These are phyloP conservation scores for Phodopus roborovskii DNA, from an alignment of 2,113 vertebrate species.

Conservation along the genomic window DNA sequence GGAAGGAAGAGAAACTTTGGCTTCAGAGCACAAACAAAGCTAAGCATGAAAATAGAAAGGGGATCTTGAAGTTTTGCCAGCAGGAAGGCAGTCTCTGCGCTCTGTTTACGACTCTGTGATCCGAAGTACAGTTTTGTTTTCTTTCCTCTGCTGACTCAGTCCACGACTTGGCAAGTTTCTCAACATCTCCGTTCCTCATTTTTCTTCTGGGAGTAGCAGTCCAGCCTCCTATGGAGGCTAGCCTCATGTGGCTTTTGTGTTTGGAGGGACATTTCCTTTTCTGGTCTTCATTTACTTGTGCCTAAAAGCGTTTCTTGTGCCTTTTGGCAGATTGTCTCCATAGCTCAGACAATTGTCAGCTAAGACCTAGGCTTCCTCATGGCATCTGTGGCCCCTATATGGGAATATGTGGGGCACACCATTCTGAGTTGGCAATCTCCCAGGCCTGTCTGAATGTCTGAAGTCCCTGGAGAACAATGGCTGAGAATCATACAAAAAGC, in stretches of 20 bases:
- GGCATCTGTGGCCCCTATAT: fast-evolving
- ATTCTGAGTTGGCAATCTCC: fast-evolving
- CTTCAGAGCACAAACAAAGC: slow-evolving; percentile 11
- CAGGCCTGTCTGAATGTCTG: background rate
- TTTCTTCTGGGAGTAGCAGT: background rate
- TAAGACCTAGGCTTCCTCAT: background rate
- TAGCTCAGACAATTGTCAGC: no score
- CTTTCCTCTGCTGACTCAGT: slow-evolving; percentile 63
- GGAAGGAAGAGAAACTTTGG: slow-evolving; percentile 61
- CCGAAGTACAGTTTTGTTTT: background rate
- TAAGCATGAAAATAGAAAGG: slow-evolving; percentile 53
- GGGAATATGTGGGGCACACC: background rate
- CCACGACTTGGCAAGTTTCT: slow-evolving; percentile 40
- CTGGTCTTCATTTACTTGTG: background rate
- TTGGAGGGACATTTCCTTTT: background rate
- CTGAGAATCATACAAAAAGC: fast-evolving
- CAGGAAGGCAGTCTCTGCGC: background rate
- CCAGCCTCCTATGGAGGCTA: background rate
- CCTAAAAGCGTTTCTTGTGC: background rate
- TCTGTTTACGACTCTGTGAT: background rate
- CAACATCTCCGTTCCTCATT: slow-evolving; percentile 60
- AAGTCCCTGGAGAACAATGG: background rate
- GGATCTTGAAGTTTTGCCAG: slow-evolving; percentile 11
- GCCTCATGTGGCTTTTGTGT: background rate
- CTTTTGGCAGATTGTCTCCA: background rate